Base-by-base conservation (phyloP, 2,113 vertebrate genomes). In the Opisthocomus hoazin region DNA sequence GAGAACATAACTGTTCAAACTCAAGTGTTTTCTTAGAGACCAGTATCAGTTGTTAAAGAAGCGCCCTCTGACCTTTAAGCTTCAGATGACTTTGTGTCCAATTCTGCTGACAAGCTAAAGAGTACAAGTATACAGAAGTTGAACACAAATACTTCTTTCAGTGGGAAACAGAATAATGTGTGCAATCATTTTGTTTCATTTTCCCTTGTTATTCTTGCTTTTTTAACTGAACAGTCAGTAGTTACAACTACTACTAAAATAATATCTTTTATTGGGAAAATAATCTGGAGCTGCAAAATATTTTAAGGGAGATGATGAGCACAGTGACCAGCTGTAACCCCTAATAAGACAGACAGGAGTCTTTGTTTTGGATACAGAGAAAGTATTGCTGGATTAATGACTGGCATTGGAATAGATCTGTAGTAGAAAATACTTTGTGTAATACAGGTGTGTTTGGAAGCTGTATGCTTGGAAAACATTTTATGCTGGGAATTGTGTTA, bases 31-130 rank as follows among this genome's bases (percentile, higher is more conserved):
- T 82, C 70, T 77, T 71, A 84, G 82, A 89, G 66, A 94, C 89
- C 57, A 73, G 24, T 77, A 94, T 94, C 94, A 96, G 34, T 96
- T 78, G 22, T 95, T 97, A 92, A 53, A 95, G 70, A 92, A 94
- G 54, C 50, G 88, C 84, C 64, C 89, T 95, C 76, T 92, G 70
- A 95, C 92, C 84, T 96, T 77, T 93, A 78, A 90, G 71, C 89
- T 95, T 95, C 92, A 87, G 51, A 91, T 81, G 23, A 53, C 56
- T 93, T 87, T 77, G 26, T 83, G 39, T 77, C 27, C 39, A 71
- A 16, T 94, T 91, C 58, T 80, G 45, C 70, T 36, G 58, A 66
- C 73, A 80, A 80, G 45, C 89, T 92, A 34, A 89, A 81, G 46
- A 83, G 43, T 83, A 39, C 17, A 43, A 45, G 60, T n/a, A 32